phyloP scores from a whole-genome alignment of 2,888 invertebrate genomes.

The Gerris lacustris region DNA sequence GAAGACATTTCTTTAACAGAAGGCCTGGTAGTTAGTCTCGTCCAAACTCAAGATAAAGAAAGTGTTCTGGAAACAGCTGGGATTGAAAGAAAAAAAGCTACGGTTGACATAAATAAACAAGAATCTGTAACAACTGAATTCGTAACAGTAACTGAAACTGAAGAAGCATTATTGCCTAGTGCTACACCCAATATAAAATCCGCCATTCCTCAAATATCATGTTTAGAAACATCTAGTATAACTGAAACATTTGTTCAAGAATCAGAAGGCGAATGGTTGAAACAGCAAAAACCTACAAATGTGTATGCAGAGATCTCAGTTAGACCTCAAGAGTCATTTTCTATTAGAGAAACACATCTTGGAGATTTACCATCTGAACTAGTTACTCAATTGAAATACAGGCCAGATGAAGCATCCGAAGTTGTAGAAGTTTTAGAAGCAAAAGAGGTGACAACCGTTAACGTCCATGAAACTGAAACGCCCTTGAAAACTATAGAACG shows the following conservation, averaged over 20 bases:
- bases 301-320: slow-evolving; percentile 48
- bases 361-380: slow-evolving; percentile 45
- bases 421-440: slow-evolving; percentile 50
- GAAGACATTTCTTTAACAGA: slow-evolving; percentile 42
- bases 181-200: slow-evolving; percentile 37
- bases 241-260: slow-evolving; percentile 52
- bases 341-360: slow-evolving; percentile 47
- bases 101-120: slow-evolving; percentile 48
- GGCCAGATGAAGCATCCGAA: slow-evolving; percentile 42
- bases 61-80: slow-evolving; percentile 43
- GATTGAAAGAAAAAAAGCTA: slow-evolving; percentile 44
- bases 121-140: slow-evolving; percentile 48
- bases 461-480: slow-evolving; percentile 54
- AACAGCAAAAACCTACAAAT: slow-evolving; percentile 42
- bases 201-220: slow-evolving; percentile 39
- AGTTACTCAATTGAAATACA: slow-evolving; percentile 43
- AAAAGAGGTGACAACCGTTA: slow-evolving; percentile 48
- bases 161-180: slow-evolving; percentile 41
- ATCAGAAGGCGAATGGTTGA: slow-evolving; percentile 46
- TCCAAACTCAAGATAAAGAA: slow-evolving; percentile 55
- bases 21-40: slow-evolving; percentile 46
- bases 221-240: slow-evolving; percentile 47
- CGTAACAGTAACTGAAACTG: slow-evolving; percentile 49
- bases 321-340: slow-evolving; percentile 47
- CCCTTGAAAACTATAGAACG: slow-evolving; percentile 35